Conservation (phyloP, 2,113 vertebrate species). For the Ammospiza nelsoni region DNA sequence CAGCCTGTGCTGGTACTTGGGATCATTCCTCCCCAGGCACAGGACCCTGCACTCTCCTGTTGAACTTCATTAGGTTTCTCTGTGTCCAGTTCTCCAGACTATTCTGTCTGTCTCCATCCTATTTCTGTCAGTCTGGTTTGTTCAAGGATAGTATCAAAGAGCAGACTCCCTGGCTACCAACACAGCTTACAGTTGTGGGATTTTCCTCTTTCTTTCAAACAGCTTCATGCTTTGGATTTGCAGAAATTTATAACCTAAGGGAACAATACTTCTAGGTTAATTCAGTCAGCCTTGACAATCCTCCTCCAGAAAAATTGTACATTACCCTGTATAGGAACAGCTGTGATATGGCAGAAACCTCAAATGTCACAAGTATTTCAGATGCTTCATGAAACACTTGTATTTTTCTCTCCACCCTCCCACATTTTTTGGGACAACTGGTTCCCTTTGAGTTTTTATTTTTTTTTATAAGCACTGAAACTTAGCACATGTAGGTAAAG, state of each 20-base stretch:
- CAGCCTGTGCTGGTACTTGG: background rate
- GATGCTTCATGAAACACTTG: background rate
- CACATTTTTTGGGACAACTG: background rate
- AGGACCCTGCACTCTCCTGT: background rate
- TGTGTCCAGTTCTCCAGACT: background rate
- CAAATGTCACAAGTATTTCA: conserved; percentile 20
- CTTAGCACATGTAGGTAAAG: background rate
- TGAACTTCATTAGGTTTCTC: background rate
- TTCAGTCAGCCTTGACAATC: conserved; percentile 17
- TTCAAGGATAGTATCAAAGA: background rate
- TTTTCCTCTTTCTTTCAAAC: conserved; percentile 1
- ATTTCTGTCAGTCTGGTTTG: background rate
- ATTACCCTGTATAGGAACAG: background rate
- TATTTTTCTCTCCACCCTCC: background rate
- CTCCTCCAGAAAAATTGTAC: conserved; percentile 44
- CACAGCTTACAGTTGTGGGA: background rate
- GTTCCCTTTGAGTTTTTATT: background rate
- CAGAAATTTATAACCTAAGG: conserved; percentile 39
- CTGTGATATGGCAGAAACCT: conserved; percentile 4
- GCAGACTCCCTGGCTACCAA: background rate
- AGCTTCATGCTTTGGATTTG: background rate
- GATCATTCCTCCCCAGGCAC: background rate
- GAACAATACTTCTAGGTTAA: conserved; percentile 53
- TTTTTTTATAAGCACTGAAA: background rate
- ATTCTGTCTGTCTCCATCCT: background rate